Conservation (phyloP, 2,797 vertebrate species). For the Tauraco hartlaubi region DNA sequence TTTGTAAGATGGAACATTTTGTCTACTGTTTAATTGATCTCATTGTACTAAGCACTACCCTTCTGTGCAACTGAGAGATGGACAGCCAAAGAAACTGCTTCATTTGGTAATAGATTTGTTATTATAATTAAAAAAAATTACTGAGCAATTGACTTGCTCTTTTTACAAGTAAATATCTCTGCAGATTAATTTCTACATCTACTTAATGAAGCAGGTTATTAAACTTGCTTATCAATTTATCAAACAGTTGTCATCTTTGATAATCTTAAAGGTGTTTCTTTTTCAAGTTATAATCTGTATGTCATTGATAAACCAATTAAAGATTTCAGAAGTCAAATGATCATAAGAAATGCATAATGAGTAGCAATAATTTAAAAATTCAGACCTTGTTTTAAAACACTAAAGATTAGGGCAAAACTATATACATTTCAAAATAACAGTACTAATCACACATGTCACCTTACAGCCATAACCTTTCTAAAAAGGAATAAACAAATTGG, state of each 20-base stretch:
- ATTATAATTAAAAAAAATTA: slow-evolving; percentile 49
- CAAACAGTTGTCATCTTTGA: slow-evolving; percentile 79
- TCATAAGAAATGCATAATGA: slow-evolving; percentile 41
- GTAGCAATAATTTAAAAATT: slow-evolving; percentile 23
- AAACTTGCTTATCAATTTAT: slow-evolving; percentile 81
- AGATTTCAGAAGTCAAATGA: slow-evolving; percentile 73
- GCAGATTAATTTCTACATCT: slow-evolving; percentile 76
- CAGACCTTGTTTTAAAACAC: not conserved
- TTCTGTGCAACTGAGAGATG: slow-evolving; percentile 28
- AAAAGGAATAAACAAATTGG: not conserved
- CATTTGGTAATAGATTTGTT: slow-evolving; percentile 59
- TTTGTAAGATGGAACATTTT: not conserved
- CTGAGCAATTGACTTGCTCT: slow-evolving; percentile 46
- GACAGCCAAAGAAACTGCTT: not conserved
- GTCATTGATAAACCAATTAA: slow-evolving; percentile 72
- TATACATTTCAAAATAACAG: not conserved
- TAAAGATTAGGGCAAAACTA: not conserved
- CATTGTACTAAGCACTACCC: not conserved
- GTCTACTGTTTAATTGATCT: slow-evolving; percentile 23
- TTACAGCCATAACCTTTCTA: not conserved
- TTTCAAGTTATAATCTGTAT: slow-evolving; percentile 74
- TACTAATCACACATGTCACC: not conserved
- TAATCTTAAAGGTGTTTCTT: slow-evolving; percentile 80
- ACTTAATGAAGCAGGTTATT: slow-evolving; percentile 81
- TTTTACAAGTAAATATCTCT: slow-evolving; percentile 71